Evolutionary conservation across 2,888 invertebrate species (phyloP), one percentile per base, ranked within the genome.

Genomic region (Diloba caeruleocephala): DNA sequence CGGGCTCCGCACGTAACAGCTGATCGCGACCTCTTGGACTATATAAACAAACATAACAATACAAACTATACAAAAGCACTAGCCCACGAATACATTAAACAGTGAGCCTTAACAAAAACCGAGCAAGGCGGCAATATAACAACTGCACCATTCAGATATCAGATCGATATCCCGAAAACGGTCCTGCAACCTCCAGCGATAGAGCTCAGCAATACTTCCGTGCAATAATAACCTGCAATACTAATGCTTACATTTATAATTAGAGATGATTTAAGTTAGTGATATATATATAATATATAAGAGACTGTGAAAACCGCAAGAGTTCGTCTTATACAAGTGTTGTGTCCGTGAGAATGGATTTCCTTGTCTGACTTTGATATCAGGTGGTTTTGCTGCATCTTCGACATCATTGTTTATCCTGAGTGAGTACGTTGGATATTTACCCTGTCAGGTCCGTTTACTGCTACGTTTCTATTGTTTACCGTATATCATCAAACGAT

Each of bases 81-180:
- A 51, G 44, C 52, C 23, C 19, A 65, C 60, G 39, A 72, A 71
- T 45, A 54, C 32, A 57, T 39, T 55, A 52, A 54, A 67, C 46
- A 59, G 58, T 54, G 50, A 45, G 23, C 50, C 39, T 44, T 23
- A 39, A 69, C 68, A 55, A 50, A 64, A 37, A 71, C 59, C 44
- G 65, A 71, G 53, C 66, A 55, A 53, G 58, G 55, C 63, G 57
- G 46, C 43, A 59, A 63, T 72, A 58, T 68, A 66, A 59, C 49
- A 59, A 67, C 76, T 79, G 81, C 80, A 81, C 60, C 79, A 76
- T 71, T 51, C 67, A 63, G 71, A 70, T 75, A 59, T 54, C 82
- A 78, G 84, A 89, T 89, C 89, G 85, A 89, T 89, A 89, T 82
- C 74, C 84, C 83, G 74, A 84, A 87, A 86, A 84, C 84, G 81